Evolutionary conservation across 1,140 invertebrate species (phyloP).

Genomic region (Neodiprion lecontei): DNA sequence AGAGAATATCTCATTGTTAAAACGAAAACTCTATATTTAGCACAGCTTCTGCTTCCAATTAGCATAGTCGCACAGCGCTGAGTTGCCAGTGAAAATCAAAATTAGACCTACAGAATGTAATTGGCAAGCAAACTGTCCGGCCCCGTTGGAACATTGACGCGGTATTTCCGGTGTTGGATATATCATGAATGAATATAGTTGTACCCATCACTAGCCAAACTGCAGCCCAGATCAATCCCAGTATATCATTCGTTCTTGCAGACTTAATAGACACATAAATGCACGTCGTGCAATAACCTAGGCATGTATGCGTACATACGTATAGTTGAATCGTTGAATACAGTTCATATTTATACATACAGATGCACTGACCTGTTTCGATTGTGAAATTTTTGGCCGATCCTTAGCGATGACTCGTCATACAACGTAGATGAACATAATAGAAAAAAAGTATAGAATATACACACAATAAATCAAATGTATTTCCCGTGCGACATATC

Average conservation of each 20-base stretch:
- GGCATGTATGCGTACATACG: too few relatives aligned
- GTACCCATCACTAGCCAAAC: too few relatives aligned
- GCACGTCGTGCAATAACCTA: too few relatives aligned
- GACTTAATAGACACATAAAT: too few relatives aligned
- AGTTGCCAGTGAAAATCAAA: neutral
- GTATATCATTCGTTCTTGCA: too few relatives aligned
- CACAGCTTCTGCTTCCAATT: neutral
- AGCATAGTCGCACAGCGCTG: neutral
- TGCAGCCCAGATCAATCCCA: too few relatives aligned
- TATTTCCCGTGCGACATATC: neutral
- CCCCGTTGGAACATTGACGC: neutral
- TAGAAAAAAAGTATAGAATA: neutral
- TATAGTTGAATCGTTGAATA: too few relatives aligned
- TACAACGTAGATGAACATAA: neutral
- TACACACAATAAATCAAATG: too few relatives aligned
- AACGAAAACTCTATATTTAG: neutral
- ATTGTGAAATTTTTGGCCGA: neutral
- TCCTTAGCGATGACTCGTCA: neutral
- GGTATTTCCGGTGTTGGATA: neutral
- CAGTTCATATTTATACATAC: too few relatives aligned
- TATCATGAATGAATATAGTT: neutral
- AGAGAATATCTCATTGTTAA: neutral
- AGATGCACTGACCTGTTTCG: slow-evolving; percentile 2
- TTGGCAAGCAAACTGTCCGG: neutral
- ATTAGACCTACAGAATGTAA: neutral